These are phyloP conservation scores for Eudasyphora cyanicolor DNA, from an alignment of 2,888 invertebrate genomes.

Conservation along the genomic window DNA sequence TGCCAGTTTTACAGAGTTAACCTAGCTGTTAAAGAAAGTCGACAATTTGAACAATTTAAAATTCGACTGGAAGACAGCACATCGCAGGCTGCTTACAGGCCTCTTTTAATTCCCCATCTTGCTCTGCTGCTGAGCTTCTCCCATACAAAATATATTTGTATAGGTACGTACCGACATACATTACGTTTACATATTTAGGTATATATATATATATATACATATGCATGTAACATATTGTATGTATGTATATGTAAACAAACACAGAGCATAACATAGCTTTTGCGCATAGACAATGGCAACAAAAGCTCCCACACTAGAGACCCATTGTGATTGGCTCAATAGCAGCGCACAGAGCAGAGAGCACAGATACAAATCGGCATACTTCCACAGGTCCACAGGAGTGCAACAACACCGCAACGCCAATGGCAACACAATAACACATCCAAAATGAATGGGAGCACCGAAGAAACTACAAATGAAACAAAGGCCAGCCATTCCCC, in stretches of 20 bases:
- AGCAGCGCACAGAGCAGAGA: too few species aligned
- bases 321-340: slow-evolving; percentile 79
- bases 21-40: too few species aligned
- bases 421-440: slow-evolving; percentile 63
- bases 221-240: too few species aligned
- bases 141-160: too few species aligned
- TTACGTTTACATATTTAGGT: not conserved
- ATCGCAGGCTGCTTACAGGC: too few species aligned
- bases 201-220: not conserved
- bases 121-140: too few species aligned
- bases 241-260: not conserved
- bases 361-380: slow-evolving; percentile 64
- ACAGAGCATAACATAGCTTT: slow-evolving; percentile 67
- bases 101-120: too few species aligned
- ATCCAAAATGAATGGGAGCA: slow-evolving; percentile 52
- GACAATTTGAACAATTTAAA: too few species aligned
- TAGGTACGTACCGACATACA: not conserved
- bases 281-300: slow-evolving; percentile 74
- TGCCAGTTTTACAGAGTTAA: too few species aligned
- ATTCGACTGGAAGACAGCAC: too few species aligned
- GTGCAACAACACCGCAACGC: slow-evolving; percentile 67
- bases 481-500: slow-evolving; percentile 32
- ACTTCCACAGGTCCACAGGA: slow-evolving; percentile 54
- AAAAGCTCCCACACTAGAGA: slow-evolving; percentile 77
- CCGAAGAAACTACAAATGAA: slow-evolving; percentile 37